Percentiles rank a stretch among this genome's conserved stretches.
phyloP scores from a whole-genome alignment of 2,797 vertebrate species.

The Gambusia yucatana region DNA sequence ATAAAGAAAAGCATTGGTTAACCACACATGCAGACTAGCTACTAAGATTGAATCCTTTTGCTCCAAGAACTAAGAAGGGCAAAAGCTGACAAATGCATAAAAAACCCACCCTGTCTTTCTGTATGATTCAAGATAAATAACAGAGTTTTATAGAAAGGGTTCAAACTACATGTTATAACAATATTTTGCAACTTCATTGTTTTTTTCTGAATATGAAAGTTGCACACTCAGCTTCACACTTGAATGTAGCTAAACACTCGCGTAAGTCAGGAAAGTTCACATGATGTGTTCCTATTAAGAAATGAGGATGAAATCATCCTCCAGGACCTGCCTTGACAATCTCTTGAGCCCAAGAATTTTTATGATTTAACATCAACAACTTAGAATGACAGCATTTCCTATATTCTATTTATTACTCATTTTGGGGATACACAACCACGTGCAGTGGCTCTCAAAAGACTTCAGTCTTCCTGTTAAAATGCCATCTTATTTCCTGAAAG shows the following conservation, averaged over 20 bases:
- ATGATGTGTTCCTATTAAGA: slow-evolving; percentile 40
- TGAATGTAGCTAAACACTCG: slow-evolving; percentile 33
- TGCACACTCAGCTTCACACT: slow-evolving; percentile 41
- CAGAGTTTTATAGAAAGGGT: slow-evolving; percentile 16
- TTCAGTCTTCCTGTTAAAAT: not conserved
- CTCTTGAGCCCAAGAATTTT: slow-evolving; percentile 34
- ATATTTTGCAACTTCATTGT: slow-evolving; percentile 28
- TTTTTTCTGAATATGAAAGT: slow-evolving; percentile 35
- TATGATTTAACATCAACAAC: slow-evolving; percentile 33
- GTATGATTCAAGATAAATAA: slow-evolving; percentile 23
- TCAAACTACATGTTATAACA: slow-evolving; percentile 36
- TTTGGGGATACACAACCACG: slow-evolving; percentile 3
- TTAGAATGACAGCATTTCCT: slow-evolving; percentile 42
- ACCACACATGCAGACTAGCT: slow-evolving; percentile 55
- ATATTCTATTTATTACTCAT: slow-evolving; percentile 39
- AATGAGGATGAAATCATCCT: slow-evolving; percentile 42
- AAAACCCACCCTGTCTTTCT: slow-evolving; percentile 37
- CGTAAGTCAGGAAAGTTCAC: slow-evolving; percentile 47
- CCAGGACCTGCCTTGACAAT: slow-evolving; percentile 21
- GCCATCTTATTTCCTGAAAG: not conserved
- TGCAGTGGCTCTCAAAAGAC: not conserved
- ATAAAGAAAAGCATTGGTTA: slow-evolving; percentile 52
- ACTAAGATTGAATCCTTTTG: slow-evolving; percentile 23
- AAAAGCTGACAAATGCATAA: slow-evolving; percentile 17
- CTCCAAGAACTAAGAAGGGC: slow-evolving; percentile 17